Base-by-base conservation (phyloP, 2,888 invertebrate genomes). In the Phyllotreta striolata region DNA sequence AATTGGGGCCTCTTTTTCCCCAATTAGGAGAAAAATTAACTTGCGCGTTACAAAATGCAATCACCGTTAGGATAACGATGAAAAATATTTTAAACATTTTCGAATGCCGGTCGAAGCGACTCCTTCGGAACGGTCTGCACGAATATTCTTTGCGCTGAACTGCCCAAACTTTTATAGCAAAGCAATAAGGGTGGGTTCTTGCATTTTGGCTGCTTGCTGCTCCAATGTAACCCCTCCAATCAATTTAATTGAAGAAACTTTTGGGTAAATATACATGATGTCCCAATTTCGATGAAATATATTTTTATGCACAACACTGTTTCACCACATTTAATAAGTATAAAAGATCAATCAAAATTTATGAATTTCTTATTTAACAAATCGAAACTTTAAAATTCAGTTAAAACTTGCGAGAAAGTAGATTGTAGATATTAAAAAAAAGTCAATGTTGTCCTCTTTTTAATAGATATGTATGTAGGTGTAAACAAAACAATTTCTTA, bases 21-120 rank as follows among this genome's bases (percentile, higher is more conserved):
- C 80, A 81, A 66, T 80, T 79, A 8, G 81, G 79, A 4, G 80
- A 78, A 68, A 80, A 81, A 66, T 81, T 80, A 41, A 81, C 69
- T 69, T 81, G 81, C 35, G 79, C 79, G 3, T 72, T 68, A 64
- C 76, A 78, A 13, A 78, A 66, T 61, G 74, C 74, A 34, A 74
- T 67, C 38, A 77, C 51, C n/a, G 76, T 62, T 34, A 76, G 47
- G 14, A 76, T 64, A 57, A 71, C 66, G 51, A 70, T 61, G 40
- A 67, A 58, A 60, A 67, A 47, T 54, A 67, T 60, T 40, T 63
- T 66, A 52, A 65, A 68, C 69, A 71, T 66, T 59, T 66, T 54
- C 24, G 24, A 24, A 3, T 24, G 24, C 24, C 24, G 24, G 24
- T 24, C 24, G 24, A 24, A 24, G 24, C 4, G 59, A 55, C 57